phyloP scores from a whole-genome alignment of 2,888 invertebrate species.

The Drosophila dives region DNA sequence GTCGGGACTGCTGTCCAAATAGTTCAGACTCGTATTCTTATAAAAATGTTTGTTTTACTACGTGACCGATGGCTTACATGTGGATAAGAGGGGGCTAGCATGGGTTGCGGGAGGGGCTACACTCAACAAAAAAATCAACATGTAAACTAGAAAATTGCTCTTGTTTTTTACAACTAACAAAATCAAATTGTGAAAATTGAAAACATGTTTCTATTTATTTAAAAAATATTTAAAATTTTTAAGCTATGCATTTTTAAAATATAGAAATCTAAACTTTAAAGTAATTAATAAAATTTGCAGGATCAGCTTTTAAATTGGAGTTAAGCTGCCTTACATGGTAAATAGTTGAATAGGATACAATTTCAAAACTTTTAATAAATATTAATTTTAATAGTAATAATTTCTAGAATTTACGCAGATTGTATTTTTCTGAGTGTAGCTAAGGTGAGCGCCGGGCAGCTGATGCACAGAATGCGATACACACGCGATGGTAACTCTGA shows the following conservation, averaged over 20 bases:
- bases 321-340: too few species aligned
- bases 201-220: not conserved
- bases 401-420: not conserved
- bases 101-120: not conserved
- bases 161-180: not conserved
- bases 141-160: not conserved
- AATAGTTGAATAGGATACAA: too few species aligned
- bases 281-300: not conserved
- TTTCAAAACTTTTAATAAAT: too few species aligned
- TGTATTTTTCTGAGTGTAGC: not conserved
- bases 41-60: conserved; percentile 85
- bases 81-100: not conserved
- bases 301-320: too few species aligned
- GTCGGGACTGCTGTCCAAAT: conserved; percentile 32
- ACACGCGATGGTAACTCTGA: conserved; percentile 64
- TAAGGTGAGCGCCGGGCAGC: conserved; percentile 55
- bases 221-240: not conserved
- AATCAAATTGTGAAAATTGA: not conserved
- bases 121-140: not conserved
- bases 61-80: conserved; percentile 82
- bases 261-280: not conserved
- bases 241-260: not conserved
- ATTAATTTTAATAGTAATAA: not conserved
- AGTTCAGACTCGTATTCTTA: conserved; percentile 56
- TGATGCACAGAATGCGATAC: conserved; percentile 75